A percentile compares a stretch with the other conserved stretches of the same genome.
These are phyloP conservation scores for Arenaria interpres DNA, from an alignment of 2,113 vertebrate genomes.

Conservation along the genomic window DNA sequence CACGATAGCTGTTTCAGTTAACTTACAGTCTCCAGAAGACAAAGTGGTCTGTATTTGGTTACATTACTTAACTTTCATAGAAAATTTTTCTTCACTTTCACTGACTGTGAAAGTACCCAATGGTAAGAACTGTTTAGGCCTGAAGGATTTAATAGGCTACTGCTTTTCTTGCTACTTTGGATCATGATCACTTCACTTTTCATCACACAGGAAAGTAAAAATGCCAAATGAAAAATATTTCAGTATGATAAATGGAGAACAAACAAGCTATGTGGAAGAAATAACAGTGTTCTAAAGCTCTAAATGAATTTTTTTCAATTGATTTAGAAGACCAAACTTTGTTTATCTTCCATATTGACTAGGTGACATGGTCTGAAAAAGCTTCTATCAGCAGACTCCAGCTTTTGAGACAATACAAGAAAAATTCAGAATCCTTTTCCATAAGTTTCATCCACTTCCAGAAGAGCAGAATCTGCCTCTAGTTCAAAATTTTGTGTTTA, in stretches of 20 bases:
- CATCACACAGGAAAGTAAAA: neutral
- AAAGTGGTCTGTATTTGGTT: neutral
- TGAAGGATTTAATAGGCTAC: neutral
- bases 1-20: neutral
- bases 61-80: neutral
- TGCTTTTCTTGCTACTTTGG: neutral
- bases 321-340: neutral
- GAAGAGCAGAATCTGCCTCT: neutral
- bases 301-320: neutral
- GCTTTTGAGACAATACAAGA: neutral
- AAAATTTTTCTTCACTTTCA: slow-evolving; percentile 19
- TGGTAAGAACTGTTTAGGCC: neutral
- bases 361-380: neutral
- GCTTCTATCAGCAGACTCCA: neutral
- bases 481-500: neutral
- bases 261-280: neutral
- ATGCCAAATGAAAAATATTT: neutral
- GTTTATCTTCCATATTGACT: neutral
- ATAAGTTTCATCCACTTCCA: neutral
- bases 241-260: neutral
- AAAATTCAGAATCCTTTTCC: neutral
- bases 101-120: neutral
- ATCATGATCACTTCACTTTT: neutral
- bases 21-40: neutral
- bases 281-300: neutral